Percentiles rank a stretch among this genome's conserved stretches.
Conservation (phyloP, 2,113 vertebrate genomes). For the Xiphophorus couchianus region DNA sequence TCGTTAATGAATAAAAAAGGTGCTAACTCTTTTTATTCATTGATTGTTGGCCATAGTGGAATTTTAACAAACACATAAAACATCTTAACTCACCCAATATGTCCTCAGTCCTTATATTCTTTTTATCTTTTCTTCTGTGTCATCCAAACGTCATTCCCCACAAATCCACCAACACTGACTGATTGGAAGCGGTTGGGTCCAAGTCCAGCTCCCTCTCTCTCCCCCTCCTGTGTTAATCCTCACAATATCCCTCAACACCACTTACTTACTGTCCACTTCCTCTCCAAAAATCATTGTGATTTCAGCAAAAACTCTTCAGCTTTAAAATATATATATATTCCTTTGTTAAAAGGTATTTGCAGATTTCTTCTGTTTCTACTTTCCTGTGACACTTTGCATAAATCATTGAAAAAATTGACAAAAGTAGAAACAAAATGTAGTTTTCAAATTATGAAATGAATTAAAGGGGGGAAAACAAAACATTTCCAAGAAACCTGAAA, state of each 20-base stretch:
- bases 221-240: constrained; percentile 60
- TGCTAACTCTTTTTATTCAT: not conserved
- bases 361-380: too few relatives aligned
- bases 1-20: not conserved
- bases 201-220: not conserved
- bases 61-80: not conserved
- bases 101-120: not conserved
- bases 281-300: too few relatives aligned
- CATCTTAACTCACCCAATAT: constrained; percentile 36
- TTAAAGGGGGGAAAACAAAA: too few relatives aligned
- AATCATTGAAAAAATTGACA: too few relatives aligned
- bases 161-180: constrained; percentile 34
- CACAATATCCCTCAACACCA: constrained; percentile 32
- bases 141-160: constrained; percentile 35
- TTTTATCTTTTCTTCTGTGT: constrained; percentile 8
- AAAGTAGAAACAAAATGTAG: too few relatives aligned
- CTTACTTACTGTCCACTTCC: constrained; percentile 33
- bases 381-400: too few relatives aligned
- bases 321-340: too few relatives aligned
- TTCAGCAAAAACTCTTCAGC: too few relatives aligned
- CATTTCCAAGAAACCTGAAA: too few relatives aligned
- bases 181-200: constrained; percentile 14
- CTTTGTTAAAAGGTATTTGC: too few relatives aligned
- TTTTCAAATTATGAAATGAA: too few relatives aligned
- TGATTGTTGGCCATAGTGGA: not conserved